Evolutionary conservation across 2,797 vertebrate genomes (phyloP), one percentile per base, ranked within the genome.

Genomic region (Smutsia temminckii): DNA sequence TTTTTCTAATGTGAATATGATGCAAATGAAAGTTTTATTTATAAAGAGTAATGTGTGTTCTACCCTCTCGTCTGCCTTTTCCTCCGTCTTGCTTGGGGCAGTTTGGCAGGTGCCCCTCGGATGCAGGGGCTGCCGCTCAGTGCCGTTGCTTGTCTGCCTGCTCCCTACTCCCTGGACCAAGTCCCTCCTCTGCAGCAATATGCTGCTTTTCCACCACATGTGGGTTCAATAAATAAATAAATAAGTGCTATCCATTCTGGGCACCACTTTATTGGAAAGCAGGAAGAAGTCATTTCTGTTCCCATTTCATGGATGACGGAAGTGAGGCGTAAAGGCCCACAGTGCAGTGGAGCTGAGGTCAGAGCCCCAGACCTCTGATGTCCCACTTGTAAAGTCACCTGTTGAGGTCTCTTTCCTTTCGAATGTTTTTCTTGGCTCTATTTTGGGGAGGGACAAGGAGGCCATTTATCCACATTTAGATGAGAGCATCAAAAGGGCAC

Each of bases 1-100:
- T 98, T 98, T 98, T 98, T 98, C 97, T 98, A 97, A 97, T 95
- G 97, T 98, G 97, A 97, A 93, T 94, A 95, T 49, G 97, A 97
- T 53, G 94, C 84, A 92, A 91, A 75, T 49, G 94, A 96, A 96
- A 49, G 49, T 92, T 96, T 95, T 98, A 98, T 98, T 98, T 98
- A 97, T 98, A 98, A 98, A 97, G 96, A 57, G 40, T 29, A 5
- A 49, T 13, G 12, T 63, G 89, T 98, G 97, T 97, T 97, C 93
- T 96, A 96, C 23, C 13, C 9, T 94, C 64, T 91, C 53, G 91
- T 61, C 83, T 96, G 34, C 93, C 95, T 96, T 66, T 97, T 97
- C 95, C 94, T 97, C 87, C 96, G 66, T 95, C 91, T 96, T 97
- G 91, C 97, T 96, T 51, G 72, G 46, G 46, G 46, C 46, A 46